Base-by-base conservation (phyloP, 2,888 invertebrate species). In the Pyralis farinalis region DNA sequence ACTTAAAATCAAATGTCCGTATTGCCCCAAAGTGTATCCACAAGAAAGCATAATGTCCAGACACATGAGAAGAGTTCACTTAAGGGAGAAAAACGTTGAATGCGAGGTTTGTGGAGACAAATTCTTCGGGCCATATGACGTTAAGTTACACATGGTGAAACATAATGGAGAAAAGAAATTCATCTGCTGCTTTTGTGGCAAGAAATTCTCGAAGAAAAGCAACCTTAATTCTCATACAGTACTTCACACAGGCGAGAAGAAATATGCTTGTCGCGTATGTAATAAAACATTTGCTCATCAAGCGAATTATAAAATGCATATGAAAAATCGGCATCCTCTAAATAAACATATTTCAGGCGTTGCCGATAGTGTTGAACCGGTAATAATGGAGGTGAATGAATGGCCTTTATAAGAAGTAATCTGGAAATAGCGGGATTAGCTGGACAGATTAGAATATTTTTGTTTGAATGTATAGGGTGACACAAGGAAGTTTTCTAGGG, bases 21-120 rank as follows among this genome's bases (percentile, higher is more conserved):
- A 79, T 36, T 85, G 92, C 63, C 77, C 90, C 31, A 87, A 84
- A 54, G 73, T 88, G 0, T 88, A 73, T 27, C 85, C 86, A 0
- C 85, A 86, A 47, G 91, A 91, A 61, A 91, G 91, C 33, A 91
- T 91, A 0, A 84, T 92, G 72, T 91, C 91, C 0, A 75, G 91
- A 31, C 91, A 92, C 42, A 91, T 92, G 91, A 83, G 91, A 32
- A 77, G 91, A 0, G 91, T 91, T 0, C 91, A 91, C 54, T 73
- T 91, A 3, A 58, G 80, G 36, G 86, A 88, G 47, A 85, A 84
- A 38, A 87, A 88, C 34, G 85, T 85, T 0, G 81, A 86, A 47
- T 88, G 88, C 34, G 82, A 82, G 32, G 69, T 87, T 0, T 88
- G 88, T 31, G 86, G 84, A 0, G 86, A 86, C 35, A 81, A 79